phyloP scores from a whole-genome alignment of 2,888 invertebrate species.

The Epicampocera succincta region DNA sequence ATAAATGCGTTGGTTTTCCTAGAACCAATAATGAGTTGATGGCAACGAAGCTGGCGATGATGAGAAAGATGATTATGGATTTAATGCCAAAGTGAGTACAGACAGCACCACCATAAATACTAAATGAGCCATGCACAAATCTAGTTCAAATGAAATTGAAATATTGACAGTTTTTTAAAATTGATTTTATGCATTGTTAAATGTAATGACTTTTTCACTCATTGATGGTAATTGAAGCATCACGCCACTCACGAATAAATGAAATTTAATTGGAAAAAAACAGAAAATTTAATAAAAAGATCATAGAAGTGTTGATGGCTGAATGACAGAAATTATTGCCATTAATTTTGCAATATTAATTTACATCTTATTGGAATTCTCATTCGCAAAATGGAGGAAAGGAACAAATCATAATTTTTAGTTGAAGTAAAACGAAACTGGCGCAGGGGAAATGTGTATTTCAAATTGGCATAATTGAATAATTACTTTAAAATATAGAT shows the following conservation, averaged over 20 bases:
- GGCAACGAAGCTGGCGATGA: conserved; percentile 19
- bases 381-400: neutral
- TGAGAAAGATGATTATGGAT: conserved; percentile 26
- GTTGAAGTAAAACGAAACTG: neutral
- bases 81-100: conserved; percentile 16
- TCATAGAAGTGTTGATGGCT: conserved; percentile 50
- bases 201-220: conserved; percentile 64
- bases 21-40: conserved; percentile 46
- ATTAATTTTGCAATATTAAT: conserved; percentile 35
- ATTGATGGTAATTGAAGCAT: conserved; percentile 65
- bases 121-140: conserved; percentile 64
- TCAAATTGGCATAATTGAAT: no score
- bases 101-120: conserved; percentile 52
- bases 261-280: conserved; percentile 43
- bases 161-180: conserved; percentile 65
- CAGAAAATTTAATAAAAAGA: conserved; percentile 10
- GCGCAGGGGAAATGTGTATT: neutral
- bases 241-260: conserved; percentile 45
- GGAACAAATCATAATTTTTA: neutral
- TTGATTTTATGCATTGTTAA: conserved; percentile 67
- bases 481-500: no score
- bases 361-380: conserved; percentile 4
- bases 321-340: conserved; percentile 46
- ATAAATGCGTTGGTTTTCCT: conserved; percentile 53
- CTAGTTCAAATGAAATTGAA: conserved; percentile 67